Percentiles rank a stretch among this genome's conserved stretches.
These are phyloP conservation scores for Pomatostomus ruficeps DNA, from an alignment of 2,113 vertebrate species.

Conservation along the genomic window DNA sequence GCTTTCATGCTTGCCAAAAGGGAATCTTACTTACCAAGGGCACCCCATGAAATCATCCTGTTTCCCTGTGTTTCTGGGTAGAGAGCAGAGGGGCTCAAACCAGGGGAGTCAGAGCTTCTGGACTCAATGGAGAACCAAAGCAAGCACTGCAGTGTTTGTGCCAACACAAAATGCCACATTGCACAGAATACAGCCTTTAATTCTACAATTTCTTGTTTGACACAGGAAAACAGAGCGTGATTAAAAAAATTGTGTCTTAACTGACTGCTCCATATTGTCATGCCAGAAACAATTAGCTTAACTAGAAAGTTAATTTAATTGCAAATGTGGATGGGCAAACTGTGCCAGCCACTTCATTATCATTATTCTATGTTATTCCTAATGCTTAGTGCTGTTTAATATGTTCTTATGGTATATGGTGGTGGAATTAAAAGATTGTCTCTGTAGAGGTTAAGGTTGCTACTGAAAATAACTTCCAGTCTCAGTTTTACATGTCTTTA, in stretches of 20 bases:
- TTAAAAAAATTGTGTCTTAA: slow-evolving; percentile 65
- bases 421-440: slow-evolving; percentile 38
- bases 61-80: neutral
- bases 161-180: slow-evolving; percentile 34
- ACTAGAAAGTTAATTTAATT: slow-evolving; percentile 69
- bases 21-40: neutral
- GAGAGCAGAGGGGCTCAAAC: neutral
- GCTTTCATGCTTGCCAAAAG: neutral
- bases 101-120: neutral
- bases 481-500: neutral
- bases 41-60: neutral
- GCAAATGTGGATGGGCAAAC: slow-evolving; percentile 65
- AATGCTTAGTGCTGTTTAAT: slow-evolving; percentile 54
- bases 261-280: slow-evolving; percentile 65
- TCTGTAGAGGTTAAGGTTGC: slow-evolving; percentile 12
- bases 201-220: slow-evolving; percentile 51
- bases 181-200: slow-evolving; percentile 38
- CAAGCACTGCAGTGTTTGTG: neutral
- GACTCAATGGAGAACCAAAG: neutral
- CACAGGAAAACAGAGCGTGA: slow-evolving; percentile 50
- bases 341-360: slow-evolving; percentile 63
- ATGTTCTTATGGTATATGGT: slow-evolving; percentile 31
- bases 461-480: slow-evolving; percentile 21
- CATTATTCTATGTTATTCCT: slow-evolving; percentile 61
- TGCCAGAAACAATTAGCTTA: slow-evolving; percentile 68